Evolutionary conservation across 2,888 invertebrate genomes (phyloP).

Genomic region (Epirrhoe tristata): DNA sequence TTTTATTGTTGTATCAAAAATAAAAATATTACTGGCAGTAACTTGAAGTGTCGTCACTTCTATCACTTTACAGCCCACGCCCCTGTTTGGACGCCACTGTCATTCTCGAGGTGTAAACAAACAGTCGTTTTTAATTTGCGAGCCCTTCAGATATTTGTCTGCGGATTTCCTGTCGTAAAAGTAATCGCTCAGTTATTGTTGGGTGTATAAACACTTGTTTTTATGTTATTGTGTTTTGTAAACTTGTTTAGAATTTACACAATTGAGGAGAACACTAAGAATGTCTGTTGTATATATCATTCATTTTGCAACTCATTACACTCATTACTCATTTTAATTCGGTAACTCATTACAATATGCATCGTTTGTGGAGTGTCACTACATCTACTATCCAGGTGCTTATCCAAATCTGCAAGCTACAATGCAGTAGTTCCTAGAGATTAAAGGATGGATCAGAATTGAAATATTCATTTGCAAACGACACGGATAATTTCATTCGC

Average conservation of each 20-base stretch:
- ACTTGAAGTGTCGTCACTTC: constrained; percentile 8
- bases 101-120: constrained; percentile 37
- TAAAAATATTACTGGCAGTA: neutral
- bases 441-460: too few relatives aligned
- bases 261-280: too few relatives aligned
- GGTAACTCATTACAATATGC: too few relatives aligned
- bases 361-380: too few relatives aligned
- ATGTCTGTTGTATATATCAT: too few relatives aligned
- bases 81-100: constrained; percentile 3
- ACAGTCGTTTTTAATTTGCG: constrained; percentile 42
- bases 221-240: constrained; percentile 26
- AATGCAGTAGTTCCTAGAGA: too few relatives aligned
- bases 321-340: too few relatives aligned
- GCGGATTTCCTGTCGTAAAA: constrained; percentile 25
- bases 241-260: neutral
- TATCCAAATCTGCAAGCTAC: too few relatives aligned
- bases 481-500: too few relatives aligned
- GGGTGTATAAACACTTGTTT: constrained; percentile 23
- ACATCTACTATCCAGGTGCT: too few relatives aligned
- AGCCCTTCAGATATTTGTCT: constrained; percentile 32
- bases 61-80: constrained; percentile 11
- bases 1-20: constrained; percentile 1
- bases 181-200: constrained; percentile 27
- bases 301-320: too few relatives aligned
- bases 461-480: too few relatives aligned